Percentiles rank a stretch among this genome's conserved stretches.
Conservation (phyloP, 2,113 vertebrate genomes). For the Plestiodon gilberti region DNA sequence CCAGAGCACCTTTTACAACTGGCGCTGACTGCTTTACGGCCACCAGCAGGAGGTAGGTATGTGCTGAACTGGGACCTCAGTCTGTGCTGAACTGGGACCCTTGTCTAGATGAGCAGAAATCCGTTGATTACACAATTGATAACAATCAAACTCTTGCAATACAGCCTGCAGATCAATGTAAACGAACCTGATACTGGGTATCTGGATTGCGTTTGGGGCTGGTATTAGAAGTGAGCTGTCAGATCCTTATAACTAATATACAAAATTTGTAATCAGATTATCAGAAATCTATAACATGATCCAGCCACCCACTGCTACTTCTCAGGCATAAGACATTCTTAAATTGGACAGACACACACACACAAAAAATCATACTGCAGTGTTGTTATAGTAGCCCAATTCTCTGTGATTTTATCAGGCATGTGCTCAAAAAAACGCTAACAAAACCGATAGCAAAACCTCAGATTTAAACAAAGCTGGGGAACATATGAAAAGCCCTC, state of each 20-base stretch:
- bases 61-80: neutral
- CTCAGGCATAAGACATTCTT: neutral
- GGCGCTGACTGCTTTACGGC: no score
- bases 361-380: neutral
- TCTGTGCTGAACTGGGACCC: neutral
- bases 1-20: no score
- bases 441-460: neutral
- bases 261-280: neutral
- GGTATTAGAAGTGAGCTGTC: neutral
- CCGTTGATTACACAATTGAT: neutral
- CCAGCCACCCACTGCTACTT: neutral
- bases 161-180: neutral
- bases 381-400: neutral
- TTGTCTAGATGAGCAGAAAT: neutral
- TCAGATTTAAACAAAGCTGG: neutral
- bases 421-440: neutral
- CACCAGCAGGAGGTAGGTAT: no score
- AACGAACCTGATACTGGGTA: neutral
- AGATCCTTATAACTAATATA: neutral
- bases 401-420: neutral
- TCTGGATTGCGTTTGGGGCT: neutral
- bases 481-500: neutral
- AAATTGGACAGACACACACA: neutral
- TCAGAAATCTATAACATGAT: neutral
- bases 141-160: neutral